Evolutionary conservation across 2,797 vertebrate species (phyloP).

Genomic region (Ambastaia sidthimunki): DNA sequence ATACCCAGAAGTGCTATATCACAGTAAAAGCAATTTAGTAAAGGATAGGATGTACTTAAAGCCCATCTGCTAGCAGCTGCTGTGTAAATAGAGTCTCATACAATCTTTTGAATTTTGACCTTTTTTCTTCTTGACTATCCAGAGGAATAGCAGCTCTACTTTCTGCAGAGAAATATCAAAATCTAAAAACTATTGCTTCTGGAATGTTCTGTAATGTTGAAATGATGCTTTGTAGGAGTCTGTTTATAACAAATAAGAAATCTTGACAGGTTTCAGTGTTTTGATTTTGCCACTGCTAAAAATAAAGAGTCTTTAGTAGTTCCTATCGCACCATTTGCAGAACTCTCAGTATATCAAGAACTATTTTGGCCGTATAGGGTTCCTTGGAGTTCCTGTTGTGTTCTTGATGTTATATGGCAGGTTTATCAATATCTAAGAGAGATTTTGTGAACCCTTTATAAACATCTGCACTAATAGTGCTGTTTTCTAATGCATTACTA

Average conservation of each 20-base stretch:
- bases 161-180: slow-evolving; percentile 7
- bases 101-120: slow-evolving; percentile 29
- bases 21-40: slow-evolving; percentile 48
- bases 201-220: background rate
- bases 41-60: slow-evolving; percentile 40
- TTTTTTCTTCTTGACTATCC: slow-evolving; percentile 24
- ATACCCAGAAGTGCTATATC: slow-evolving; percentile 47
- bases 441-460: too few species aligned
- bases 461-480: background rate
- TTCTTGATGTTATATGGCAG: too few species aligned
- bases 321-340: too few species aligned
- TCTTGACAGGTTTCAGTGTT: background rate
- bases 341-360: too few species aligned
- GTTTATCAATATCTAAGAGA: too few species aligned
- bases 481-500: background rate
- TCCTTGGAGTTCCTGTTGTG: too few species aligned
- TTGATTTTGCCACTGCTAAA: background rate
- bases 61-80: slow-evolving; percentile 42
- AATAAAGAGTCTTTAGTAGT: background rate
- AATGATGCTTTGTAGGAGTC: background rate
- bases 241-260: background rate
- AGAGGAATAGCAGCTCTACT: slow-evolving; percentile 20
- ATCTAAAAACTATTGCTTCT: background rate
- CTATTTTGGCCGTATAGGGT: too few species aligned
- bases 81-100: slow-evolving; percentile 36